These are phyloP conservation scores for Pyxicephalus adspersus DNA, from an alignment of 2,113 vertebrate species.

Conservation along the genomic window DNA sequence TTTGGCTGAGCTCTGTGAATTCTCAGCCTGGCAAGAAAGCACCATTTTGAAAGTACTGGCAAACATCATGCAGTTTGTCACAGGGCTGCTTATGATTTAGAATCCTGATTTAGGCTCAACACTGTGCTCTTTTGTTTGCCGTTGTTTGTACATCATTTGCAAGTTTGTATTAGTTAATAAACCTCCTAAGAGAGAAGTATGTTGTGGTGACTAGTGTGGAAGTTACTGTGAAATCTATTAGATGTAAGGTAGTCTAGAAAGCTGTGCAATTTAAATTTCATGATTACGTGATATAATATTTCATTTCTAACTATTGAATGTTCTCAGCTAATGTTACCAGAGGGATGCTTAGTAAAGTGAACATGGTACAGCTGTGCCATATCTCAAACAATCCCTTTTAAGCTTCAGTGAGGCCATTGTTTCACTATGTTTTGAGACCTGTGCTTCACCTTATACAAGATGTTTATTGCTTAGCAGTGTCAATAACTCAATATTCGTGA, in stretches of 20 bases:
- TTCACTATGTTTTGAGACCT: too few species aligned
- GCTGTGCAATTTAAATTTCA: not conserved
- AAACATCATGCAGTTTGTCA: conserved; percentile 70
- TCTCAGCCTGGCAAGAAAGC: conserved; percentile 76
- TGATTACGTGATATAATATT: not conserved
- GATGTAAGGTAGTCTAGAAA: conserved; percentile 36
- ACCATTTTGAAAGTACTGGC: conserved; percentile 75
- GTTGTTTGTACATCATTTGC: conserved; percentile 70
- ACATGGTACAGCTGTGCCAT: too few species aligned
- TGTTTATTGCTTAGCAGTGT: too few species aligned
- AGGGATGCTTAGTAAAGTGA: too few species aligned
- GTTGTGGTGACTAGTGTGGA: conserved; percentile 54
- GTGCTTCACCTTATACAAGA: too few species aligned
- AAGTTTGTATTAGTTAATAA: conserved; percentile 60
- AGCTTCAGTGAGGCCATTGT: too few species aligned
- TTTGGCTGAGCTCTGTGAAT: conserved; percentile 80
- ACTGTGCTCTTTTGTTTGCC: conserved; percentile 72
- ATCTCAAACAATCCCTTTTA: too few species aligned
- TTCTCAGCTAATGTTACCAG: too few species aligned
- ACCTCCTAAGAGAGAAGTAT: conserved; percentile 49
- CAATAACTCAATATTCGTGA: too few species aligned
- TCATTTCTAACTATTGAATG: too few species aligned
- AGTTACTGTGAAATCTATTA: conserved; percentile 27
- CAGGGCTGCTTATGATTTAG: conserved; percentile 78
- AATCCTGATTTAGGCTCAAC: conserved; percentile 76